phyloP scores from a whole-genome alignment of 2,888 invertebrate genomes.

The Dexiosoma caninum region DNA sequence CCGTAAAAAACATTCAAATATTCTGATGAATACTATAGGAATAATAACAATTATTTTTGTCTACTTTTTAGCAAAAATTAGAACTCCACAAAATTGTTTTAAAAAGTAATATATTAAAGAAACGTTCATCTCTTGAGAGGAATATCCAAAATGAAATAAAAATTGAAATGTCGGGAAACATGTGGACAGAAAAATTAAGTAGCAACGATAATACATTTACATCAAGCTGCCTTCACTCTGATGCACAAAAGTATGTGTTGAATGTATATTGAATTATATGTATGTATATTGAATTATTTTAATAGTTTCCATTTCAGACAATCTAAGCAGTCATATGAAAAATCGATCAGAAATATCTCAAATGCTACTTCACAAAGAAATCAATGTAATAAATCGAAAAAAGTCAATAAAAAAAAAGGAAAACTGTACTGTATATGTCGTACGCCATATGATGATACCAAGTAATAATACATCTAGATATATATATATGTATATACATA shows the following conservation, averaged over 20 bases:
- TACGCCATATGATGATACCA: constrained; percentile 96
- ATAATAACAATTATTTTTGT: background rate
- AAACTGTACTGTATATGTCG: constrained; percentile 94
- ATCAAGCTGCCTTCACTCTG: constrained; percentile 9
- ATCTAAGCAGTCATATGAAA: constrained; percentile 41
- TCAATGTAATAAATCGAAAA: constrained; percentile 64
- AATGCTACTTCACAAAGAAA: constrained; percentile 63
- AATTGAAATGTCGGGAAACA: constrained; percentile 85
- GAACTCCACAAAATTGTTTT: constrained; percentile 93
- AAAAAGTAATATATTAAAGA: constrained; percentile 95
- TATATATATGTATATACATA: background rate
- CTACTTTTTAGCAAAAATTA: constrained; percentile 70
- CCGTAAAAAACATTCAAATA: too few species aligned
- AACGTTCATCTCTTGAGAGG: constrained; percentile 91
- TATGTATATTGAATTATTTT: background rate
- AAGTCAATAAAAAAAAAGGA: constrained; percentile 81
- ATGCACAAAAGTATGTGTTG: constrained; percentile 58
- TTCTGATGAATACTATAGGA: too few species aligned
- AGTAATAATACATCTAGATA: constrained; percentile 79
- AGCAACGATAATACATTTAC: constrained; percentile 38
- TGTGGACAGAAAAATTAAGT: constrained; percentile 43
- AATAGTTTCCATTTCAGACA: constrained; percentile 44
- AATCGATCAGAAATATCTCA: constrained; percentile 50
- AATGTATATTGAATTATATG: background rate
- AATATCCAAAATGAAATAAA: constrained; percentile 94